Conservation (phyloP, 37 sponge, comb jelly and placozoan species). For the Eunapius fragilis region DNA sequence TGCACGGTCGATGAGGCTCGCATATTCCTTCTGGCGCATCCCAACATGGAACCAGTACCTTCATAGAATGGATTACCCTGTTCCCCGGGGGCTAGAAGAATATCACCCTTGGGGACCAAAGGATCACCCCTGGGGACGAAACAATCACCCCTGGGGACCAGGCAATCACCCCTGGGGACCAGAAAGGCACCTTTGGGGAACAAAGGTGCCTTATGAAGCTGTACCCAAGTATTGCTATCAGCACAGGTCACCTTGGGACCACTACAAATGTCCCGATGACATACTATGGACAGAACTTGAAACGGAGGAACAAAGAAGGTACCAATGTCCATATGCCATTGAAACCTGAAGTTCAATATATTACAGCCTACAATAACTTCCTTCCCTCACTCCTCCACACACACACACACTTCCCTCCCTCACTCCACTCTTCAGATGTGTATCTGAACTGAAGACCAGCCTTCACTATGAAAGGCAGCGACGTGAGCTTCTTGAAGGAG, state of each 20-base stretch:
- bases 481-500: constrained; percentile 59
- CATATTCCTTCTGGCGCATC: neutral
- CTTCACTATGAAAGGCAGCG: constrained; percentile 62
- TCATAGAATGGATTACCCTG: neutral
- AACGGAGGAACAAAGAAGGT: constrained; percentile 42
- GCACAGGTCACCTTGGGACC: neutral
- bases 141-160: too few species aligned
- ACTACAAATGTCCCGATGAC: constrained; percentile 35
- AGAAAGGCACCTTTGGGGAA: neutral
- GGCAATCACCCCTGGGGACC: neutral
- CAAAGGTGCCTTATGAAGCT: neutral
- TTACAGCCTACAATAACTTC: too few species aligned
- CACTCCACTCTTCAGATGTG: constrained; percentile 1
- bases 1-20: constrained; percentile 10
- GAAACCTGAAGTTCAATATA: too few species aligned
- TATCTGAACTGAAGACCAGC: constrained; percentile 25
- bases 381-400: neutral
- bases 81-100: neutral
- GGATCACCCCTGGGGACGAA: too few species aligned
- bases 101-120: neutral
- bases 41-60: neutral
- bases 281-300: constrained; percentile 29
- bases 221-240: neutral
- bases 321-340: neutral
- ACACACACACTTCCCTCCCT: neutral